These are phyloP conservation scores for Gastracanthus pulcherrimus DNA, from an alignment of 2,888 invertebrate species.

Conservation along the genomic window DNA sequence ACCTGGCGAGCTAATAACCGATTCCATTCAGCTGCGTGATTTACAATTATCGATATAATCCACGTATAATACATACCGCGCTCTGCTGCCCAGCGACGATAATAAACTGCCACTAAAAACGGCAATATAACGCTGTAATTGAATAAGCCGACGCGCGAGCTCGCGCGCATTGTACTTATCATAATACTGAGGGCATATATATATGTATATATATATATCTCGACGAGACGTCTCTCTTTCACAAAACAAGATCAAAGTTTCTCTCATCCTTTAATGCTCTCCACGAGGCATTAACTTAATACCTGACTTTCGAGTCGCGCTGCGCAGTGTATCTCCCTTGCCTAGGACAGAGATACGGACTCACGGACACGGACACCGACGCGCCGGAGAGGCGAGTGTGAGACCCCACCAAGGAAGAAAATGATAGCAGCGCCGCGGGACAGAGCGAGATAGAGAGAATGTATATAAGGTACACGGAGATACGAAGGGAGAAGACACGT, in stretches of 20 bases:
- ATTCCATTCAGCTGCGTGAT: background rate
- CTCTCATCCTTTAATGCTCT: constrained; percentile 4
- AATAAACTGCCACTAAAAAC: no score
- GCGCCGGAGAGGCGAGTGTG: no score
- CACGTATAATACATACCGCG: no score
- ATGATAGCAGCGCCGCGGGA: constrained; percentile 6
- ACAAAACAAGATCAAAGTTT: constrained; percentile 31
- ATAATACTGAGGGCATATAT: background rate
- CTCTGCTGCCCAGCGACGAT: no score
- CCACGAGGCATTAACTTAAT: constrained; percentile 32
- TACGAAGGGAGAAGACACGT: background rate
- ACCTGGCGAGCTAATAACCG: background rate
- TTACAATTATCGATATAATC: background rate
- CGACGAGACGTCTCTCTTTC: background rate
- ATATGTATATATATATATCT: background rate
- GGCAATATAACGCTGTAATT: no score
- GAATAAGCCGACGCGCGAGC: background rate
- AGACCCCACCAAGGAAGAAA: constrained; percentile 23
- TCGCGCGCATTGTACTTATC: background rate
- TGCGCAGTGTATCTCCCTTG: background rate
- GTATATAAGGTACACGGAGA: background rate
- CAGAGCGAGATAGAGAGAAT: background rate
- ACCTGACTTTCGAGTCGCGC: constrained; percentile 1
- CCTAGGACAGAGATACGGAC: no score
- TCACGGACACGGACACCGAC: no score